Evolutionary conservation across 2,888 invertebrate species (phyloP).

Genomic region (Chaetogeoica ovagalla): DNA sequence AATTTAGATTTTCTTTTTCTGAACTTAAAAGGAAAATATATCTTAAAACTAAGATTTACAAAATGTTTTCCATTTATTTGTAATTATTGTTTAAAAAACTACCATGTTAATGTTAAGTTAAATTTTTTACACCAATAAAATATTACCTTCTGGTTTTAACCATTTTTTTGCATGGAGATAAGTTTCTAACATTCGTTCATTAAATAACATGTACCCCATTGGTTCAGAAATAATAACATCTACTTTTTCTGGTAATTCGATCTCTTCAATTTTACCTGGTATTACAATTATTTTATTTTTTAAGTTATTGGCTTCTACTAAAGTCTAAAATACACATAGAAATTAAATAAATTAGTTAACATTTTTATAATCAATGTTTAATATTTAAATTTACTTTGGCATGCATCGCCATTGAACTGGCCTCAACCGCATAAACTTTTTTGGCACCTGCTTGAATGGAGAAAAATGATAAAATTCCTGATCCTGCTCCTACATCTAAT

Average conservation of each 20-base stretch:
- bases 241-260: conserved; percentile 90
- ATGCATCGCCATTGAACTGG: conserved; percentile 97
- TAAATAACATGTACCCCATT: conserved; percentile 99
- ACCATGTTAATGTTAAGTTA: too few species aligned
- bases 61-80: too few species aligned
- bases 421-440: conserved; percentile 98
- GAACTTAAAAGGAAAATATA: too few species aligned
- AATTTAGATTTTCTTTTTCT: too few species aligned
- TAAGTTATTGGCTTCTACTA: conserved; percentile 88
- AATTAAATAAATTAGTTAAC: conserved; percentile 34
- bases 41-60: too few species aligned
- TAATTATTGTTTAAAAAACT: not conserved
- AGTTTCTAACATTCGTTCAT: conserved; percentile 98
- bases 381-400: conserved; percentile 67
- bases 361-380: not conserved
- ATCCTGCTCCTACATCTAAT: conserved; percentile 97
- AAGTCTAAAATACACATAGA: conserved; percentile 61
- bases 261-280: conserved; percentile 98
- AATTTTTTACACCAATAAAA: not conserved
- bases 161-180: conserved; percentile 98
- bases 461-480: conserved; percentile 97
- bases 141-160: conserved; percentile 74
- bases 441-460: conserved; percentile 96
- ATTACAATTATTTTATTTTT: conserved; percentile 87
- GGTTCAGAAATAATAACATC: conserved; percentile 98